A percentile compares a stretch with the other conserved stretches of the same genome.
Conservation (phyloP, 1,140 invertebrate species). For the Augochlora pura region DNA sequence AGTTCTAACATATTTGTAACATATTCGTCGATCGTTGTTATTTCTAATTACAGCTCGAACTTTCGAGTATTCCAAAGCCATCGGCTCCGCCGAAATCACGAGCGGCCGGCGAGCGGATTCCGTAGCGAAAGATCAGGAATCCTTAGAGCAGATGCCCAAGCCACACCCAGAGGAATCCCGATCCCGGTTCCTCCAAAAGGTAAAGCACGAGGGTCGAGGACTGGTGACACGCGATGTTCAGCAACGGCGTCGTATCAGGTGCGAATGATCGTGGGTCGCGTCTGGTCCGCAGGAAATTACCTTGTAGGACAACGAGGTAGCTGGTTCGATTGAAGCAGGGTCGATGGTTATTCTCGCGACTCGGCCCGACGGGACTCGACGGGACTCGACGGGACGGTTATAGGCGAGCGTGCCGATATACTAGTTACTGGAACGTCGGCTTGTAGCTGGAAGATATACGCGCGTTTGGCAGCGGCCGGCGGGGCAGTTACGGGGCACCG, state of each 20-base stretch:
- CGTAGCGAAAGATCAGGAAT: not conserved
- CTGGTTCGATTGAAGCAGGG: slow-evolving; percentile 10
- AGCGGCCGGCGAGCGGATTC: not conserved
- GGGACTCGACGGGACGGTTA: not conserved
- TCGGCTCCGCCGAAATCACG: not conserved
- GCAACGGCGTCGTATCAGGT: not conserved
- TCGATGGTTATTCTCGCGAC: slow-evolving; percentile 12
- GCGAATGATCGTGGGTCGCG: not conserved
- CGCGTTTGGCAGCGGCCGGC: slow-evolving; percentile 24
- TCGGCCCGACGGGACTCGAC: too few species aligned
- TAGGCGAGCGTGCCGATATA: slow-evolving; percentile 8
- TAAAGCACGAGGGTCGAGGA: not conserved
- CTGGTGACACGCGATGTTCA: not conserved
- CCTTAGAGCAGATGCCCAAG: not conserved
- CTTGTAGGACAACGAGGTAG: slow-evolving; percentile 11
- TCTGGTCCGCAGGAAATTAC: slow-evolving; percentile 1
- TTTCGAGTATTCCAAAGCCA: too few species aligned
- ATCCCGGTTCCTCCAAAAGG: not conserved
- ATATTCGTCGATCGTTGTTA: too few species aligned
- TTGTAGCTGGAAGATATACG: slow-evolving; percentile 27
- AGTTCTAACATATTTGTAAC: too few species aligned
- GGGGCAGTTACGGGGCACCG: slow-evolving; percentile 36
- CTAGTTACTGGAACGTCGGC: not conserved
- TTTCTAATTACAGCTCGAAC: too few species aligned
- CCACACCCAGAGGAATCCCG: not conserved